A percentile compares a stretch with the other conserved stretches of the same genome.
Evolutionary conservation across 2,888 invertebrate species (phyloP).

Genomic region (Microctonus aethiopoides): DNA sequence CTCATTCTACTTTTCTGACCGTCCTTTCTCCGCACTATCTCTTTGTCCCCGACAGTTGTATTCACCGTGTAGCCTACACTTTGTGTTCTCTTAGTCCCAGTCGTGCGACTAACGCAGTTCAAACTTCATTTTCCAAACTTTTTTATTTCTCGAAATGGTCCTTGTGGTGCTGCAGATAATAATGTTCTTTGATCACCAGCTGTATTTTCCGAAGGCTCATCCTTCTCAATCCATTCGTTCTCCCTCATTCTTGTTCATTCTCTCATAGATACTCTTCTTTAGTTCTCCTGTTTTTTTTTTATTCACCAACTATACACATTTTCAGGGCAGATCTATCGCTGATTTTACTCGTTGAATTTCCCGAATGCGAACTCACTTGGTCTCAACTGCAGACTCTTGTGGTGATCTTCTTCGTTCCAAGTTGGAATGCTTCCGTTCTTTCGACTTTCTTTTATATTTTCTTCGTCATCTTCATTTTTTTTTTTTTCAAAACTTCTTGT

Average conservation of each 20-base stretch:
- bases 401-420: conserved; percentile 23
- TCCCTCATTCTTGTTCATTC: neutral
- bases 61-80: conserved; percentile 8
- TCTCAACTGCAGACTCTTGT: conserved; percentile 29
- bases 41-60: conserved; percentile 11
- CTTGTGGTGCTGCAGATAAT: conserved; percentile 26
- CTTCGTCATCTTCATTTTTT: neutral
- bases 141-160: conserved; percentile 36
- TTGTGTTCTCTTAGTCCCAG: conserved; percentile 18
- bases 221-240: neutral
- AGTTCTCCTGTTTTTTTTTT: neutral
- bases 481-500: neutral
- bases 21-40: conserved; percentile 7
- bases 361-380: conserved; percentile 20
- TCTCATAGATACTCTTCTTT: neutral
- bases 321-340: neutral
- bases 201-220: conserved; percentile 26
- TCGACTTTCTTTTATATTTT: conserved; percentile 14
- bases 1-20: conserved; percentile 8
- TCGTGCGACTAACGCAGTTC: conserved; percentile 39
- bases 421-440: conserved; percentile 21
- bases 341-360: conserved; percentile 27
- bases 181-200: conserved; percentile 33
- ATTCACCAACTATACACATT: conserved; percentile 3
- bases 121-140: conserved; percentile 45